Evolutionary conservation across 2,113 vertebrate genomes (phyloP).

Genomic region (Grammomys dolichurus): DNA sequence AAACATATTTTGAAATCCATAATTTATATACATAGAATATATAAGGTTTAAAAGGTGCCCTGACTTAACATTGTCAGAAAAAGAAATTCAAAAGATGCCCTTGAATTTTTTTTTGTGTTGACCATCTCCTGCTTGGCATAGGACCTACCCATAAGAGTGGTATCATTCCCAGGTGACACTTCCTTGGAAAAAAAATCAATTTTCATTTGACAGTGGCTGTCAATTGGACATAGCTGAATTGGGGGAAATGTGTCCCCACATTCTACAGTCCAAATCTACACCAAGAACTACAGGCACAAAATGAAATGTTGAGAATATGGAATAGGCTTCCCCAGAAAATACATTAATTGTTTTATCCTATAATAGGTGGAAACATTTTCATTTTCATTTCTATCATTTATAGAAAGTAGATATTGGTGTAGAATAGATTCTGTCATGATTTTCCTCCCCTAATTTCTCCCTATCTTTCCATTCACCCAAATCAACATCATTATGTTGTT

Average conservation of each 20-base stretch:
- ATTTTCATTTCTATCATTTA: neutral
- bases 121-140: neutral
- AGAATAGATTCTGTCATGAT: neutral
- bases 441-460: rapidly evolving
- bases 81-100: neutral
- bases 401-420: neutral
- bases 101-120: neutral
- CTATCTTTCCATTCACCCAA: neutral
- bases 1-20: neutral
- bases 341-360: neutral
- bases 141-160: neutral
- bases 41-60: neutral
- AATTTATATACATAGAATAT: neutral
- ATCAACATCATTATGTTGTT: neutral
- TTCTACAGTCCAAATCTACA: rapidly evolving
- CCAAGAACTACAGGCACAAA: neutral
- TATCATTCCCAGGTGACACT: neutral
- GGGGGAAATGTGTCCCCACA: too few species aligned
- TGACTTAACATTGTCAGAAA: neutral
- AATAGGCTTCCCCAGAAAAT: neutral
- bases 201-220: neutral
- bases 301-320: neutral
- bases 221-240: neutral
- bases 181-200: neutral
- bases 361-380: neutral